Percentiles rank a stretch among this genome's conserved stretches.
phyloP scores from a whole-genome alignment of 2,888 invertebrate species.

The Epinotia brunnichana region DNA sequence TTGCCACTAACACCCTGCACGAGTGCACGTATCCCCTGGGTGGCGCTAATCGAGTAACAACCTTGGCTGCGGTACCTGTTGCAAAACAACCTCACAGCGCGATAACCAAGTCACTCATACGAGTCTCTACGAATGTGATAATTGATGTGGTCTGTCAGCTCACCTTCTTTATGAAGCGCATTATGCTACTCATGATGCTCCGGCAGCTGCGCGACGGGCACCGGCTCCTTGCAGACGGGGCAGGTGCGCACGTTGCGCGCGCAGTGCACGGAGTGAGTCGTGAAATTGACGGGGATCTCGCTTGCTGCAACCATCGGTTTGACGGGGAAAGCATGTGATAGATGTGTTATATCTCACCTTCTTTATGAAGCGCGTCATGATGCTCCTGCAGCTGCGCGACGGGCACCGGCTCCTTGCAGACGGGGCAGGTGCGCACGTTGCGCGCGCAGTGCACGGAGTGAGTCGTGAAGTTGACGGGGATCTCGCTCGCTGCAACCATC shows the following conservation, averaged over 20 bases:
- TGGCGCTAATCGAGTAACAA: too few relatives aligned
- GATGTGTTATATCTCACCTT: constrained; percentile 55
- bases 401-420: constrained; percentile 87
- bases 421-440: constrained; percentile 86
- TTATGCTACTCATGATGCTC: constrained; percentile 84
- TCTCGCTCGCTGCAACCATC: constrained; percentile 85
- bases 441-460: constrained; percentile 88
- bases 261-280: constrained; percentile 88
- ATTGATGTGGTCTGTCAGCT: constrained; percentile 43
- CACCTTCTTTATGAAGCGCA: constrained; percentile 71
- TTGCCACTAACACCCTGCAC: too few relatives aligned
- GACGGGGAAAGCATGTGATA: too few relatives aligned
- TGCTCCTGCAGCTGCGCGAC: constrained; percentile 84
- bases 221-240: constrained; percentile 86
- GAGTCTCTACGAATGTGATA: too few relatives aligned
- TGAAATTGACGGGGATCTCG: constrained; percentile 88
- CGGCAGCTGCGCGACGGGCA: constrained; percentile 83
- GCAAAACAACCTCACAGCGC: too few relatives aligned
- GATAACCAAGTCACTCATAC: too few relatives aligned
- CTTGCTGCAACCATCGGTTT: constrained; percentile 79
- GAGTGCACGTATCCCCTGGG: too few relatives aligned
- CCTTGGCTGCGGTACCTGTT: too few relatives aligned
- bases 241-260: constrained; percentile 87
- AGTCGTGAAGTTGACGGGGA: constrained; percentile 87
- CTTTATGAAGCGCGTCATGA: constrained; percentile 72